phyloP scores from a whole-genome alignment of 2,113 vertebrate genomes.

The Podarcis cretensis region DNA sequence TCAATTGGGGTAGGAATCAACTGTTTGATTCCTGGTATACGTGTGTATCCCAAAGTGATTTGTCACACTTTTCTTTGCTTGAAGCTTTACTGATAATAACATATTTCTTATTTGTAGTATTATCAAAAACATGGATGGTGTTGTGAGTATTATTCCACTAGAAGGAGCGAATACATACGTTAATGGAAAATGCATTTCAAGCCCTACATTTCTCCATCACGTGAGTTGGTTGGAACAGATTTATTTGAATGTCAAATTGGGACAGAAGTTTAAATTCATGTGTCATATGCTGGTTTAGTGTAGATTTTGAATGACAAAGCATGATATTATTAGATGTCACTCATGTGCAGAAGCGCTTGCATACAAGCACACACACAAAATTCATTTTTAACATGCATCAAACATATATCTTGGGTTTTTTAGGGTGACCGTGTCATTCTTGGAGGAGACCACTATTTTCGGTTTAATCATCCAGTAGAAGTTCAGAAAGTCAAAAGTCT shows the following conservation, averaged over 20 bases:
- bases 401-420: conserved; percentile 19
- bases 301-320: background rate
- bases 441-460: conserved; percentile 96
- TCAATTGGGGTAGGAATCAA: background rate
- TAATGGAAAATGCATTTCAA: conserved; percentile 86
- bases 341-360: no score
- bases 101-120: conserved; percentile 76
- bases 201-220: conserved; percentile 85
- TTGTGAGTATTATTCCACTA: conserved; percentile 84
- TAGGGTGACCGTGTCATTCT: conserved; percentile 95
- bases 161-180: conserved; percentile 89
- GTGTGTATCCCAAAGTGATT: background rate
- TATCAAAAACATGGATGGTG: conserved; percentile 80
- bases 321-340: background rate
- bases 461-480: conserved; percentile 93
- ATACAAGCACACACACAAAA: no score
- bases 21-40: background rate
- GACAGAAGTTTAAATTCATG: background rate
- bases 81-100: background rate
- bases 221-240: conserved; percentile 74
- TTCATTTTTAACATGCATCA: no score
- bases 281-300: background rate
- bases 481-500: conserved; percentile 82
- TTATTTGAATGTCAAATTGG: conserved; percentile 4
- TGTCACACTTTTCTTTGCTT: background rate